phyloP scores from a whole-genome alignment of 2,888 invertebrate species.

The Heliconius aoede region DNA sequence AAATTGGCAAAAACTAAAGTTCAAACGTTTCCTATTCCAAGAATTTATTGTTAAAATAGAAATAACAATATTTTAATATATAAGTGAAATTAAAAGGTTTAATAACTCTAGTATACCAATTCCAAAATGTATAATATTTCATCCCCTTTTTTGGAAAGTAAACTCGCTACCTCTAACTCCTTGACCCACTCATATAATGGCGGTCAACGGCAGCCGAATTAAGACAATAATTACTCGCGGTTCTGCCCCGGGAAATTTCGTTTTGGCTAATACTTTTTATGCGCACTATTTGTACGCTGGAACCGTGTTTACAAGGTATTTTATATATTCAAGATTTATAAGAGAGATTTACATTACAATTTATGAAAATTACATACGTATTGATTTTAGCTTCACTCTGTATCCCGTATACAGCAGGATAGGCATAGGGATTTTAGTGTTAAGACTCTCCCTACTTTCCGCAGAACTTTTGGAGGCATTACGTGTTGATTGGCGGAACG shows the following conservation, averaged over 20 bases:
- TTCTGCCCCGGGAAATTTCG: conserved; percentile 63
- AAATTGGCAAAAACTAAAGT: too few species aligned
- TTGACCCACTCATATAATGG: conserved; percentile 59
- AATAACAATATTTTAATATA: not conserved
- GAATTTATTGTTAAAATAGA: too few species aligned
- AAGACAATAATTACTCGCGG: conserved; percentile 81
- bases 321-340: conserved; percentile 17
- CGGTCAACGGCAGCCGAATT: conserved; percentile 78
- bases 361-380: not conserved
- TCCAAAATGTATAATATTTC: not conserved
- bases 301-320: conserved; percentile 55
- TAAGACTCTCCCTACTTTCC: too few species aligned
- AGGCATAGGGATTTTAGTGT: too few species aligned
- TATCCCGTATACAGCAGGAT: too few species aligned
- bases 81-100: not conserved
- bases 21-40: too few species aligned
- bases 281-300: conserved; percentile 57
- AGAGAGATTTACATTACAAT: not conserved
- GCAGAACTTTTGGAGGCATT: too few species aligned
- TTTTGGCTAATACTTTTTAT: conserved; percentile 80
- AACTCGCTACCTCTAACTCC: conserved; percentile 57
- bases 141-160: not conserved
- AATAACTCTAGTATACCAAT: not conserved
- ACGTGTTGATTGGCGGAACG: too few species aligned
- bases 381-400: too few species aligned